A percentile compares a stretch with the other conserved stretches of the same genome.
These are phyloP conservation scores for Andrena marginata DNA, from an alignment of 2,888 invertebrate species.

Conservation along the genomic window DNA sequence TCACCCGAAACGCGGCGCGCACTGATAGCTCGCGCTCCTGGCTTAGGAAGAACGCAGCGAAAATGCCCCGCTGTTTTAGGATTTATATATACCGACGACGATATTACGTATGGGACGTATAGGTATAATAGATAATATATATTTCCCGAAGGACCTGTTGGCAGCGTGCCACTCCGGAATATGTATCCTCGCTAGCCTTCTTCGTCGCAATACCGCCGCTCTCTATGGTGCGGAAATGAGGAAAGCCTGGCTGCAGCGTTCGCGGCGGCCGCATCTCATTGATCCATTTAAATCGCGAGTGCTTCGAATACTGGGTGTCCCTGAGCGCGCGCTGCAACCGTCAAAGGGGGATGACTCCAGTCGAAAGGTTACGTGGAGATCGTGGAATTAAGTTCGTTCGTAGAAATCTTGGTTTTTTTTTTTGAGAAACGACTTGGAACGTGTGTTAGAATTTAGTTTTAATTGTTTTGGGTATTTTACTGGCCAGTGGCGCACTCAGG, in stretches of 20 bases:
- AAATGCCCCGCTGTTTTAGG: slow-evolving; percentile 9
- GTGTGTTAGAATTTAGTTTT: too few species aligned
- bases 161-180: slow-evolving; percentile 48
- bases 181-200: slow-evolving; percentile 43
- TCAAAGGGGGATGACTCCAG: neutral
- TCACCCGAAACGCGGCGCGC: neutral
- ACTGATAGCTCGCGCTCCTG: too few species aligned
- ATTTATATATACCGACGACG: slow-evolving; percentile 30
- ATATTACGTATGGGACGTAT: slow-evolving; percentile 17
- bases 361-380: neutral
- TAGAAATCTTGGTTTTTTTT: neutral
- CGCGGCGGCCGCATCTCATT: slow-evolving; percentile 38
- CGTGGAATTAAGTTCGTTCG: neutral
- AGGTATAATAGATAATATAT: slow-evolving; percentile 35
- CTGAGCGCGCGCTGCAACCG: neutral
- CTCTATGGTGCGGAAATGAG: slow-evolving; percentile 43
- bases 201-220: slow-evolving; percentile 28
- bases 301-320: slow-evolving; percentile 2
- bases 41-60: neutral
- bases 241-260: slow-evolving; percentile 36
- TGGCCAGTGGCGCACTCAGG: too few species aligned
- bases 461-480: too few species aligned
- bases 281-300: slow-evolving; percentile 50
- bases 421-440: neutral
- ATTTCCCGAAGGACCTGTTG: slow-evolving; percentile 58